A percentile compares a stretch with the other conserved stretches of the same genome.
phyloP scores from a whole-genome alignment of 2,797 vertebrate species.

The Sebastes elongatus region DNA sequence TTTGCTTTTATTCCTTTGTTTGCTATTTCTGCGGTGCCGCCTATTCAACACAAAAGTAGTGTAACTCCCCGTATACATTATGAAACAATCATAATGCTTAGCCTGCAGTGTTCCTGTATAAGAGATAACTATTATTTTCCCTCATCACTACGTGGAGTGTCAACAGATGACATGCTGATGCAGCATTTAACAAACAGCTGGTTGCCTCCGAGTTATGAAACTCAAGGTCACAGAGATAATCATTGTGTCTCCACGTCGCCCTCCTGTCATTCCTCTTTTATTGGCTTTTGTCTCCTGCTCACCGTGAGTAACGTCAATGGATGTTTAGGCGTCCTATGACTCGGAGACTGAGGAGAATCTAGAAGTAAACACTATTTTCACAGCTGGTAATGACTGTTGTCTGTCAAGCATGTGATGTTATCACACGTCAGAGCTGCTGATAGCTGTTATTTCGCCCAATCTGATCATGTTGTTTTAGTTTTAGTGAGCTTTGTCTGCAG shows the following conservation, averaged over 20 bases:
- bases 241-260: not conserved
- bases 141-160: not conserved
- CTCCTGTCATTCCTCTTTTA: not conserved
- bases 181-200: slow-evolving; percentile 5
- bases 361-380: slow-evolving; percentile 51
- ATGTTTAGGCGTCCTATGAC: not conserved
- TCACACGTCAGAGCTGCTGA: not conserved
- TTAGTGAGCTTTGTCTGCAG: not conserved
- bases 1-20: not conserved
- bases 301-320: slow-evolving; percentile 9
- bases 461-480: not conserved
- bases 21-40: not conserved
- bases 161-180: slow-evolving; percentile 2
- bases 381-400: slow-evolving; percentile 53
- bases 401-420: slow-evolving; percentile 3
- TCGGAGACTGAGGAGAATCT: not conserved
- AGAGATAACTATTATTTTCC: not conserved
- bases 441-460: slow-evolving; percentile 1
- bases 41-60: not conserved
- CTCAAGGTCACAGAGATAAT: not conserved
- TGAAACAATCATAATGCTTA: not conserved
- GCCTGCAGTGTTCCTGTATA: not conserved
- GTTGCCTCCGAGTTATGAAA: not conserved
- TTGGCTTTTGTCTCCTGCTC: slow-evolving; percentile 6
- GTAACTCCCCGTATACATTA: not conserved